Percentiles rank a stretch among this genome's conserved stretches.
Evolutionary conservation across 64 coral and sea anemone species (phyloP).

Genomic region (Dendrophyllia cribrosa): DNA sequence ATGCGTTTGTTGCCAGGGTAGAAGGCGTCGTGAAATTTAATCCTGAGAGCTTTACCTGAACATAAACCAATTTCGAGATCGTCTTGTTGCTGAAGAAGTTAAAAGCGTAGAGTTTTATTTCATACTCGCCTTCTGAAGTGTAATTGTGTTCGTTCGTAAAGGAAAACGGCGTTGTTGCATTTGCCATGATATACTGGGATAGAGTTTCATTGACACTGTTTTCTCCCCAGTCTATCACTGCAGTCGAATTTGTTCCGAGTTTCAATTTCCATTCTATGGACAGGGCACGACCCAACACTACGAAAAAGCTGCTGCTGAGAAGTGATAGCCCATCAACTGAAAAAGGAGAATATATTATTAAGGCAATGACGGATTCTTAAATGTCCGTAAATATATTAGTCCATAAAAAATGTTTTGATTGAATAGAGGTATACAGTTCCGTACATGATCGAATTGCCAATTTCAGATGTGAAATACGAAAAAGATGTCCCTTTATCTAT

Average conservation of each 20-base stretch:
- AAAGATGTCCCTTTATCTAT: too few species aligned
- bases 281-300: slow-evolving; percentile 1
- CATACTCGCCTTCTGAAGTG: slow-evolving; percentile 43
- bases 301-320: not conserved
- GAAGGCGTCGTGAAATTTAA: slow-evolving; percentile 28
- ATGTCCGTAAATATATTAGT: too few species aligned
- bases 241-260: slow-evolving; percentile 50
- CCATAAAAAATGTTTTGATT: too few species aligned
- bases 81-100: slow-evolving; percentile 53
- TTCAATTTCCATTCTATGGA: slow-evolving; percentile 22
- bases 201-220: slow-evolving; percentile 8
- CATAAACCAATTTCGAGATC: not conserved
- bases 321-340: slow-evolving; percentile 28
- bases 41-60: slow-evolving; percentile 51
- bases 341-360: not conserved
- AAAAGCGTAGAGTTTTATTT: slow-evolving; percentile 14
- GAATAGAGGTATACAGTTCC: too few species aligned
- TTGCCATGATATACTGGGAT: slow-evolving; percentile 9
- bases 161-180: slow-evolving; percentile 30
- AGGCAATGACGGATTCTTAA: not conserved
- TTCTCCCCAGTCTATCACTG: slow-evolving; percentile 61
- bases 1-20: not conserved
- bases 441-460: too few species aligned
- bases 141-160: slow-evolving; percentile 35
- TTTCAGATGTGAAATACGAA: too few species aligned